These are phyloP conservation scores for Sardina pilchardus DNA, from an alignment of 2,113 vertebrate species.

Conservation along the genomic window DNA sequence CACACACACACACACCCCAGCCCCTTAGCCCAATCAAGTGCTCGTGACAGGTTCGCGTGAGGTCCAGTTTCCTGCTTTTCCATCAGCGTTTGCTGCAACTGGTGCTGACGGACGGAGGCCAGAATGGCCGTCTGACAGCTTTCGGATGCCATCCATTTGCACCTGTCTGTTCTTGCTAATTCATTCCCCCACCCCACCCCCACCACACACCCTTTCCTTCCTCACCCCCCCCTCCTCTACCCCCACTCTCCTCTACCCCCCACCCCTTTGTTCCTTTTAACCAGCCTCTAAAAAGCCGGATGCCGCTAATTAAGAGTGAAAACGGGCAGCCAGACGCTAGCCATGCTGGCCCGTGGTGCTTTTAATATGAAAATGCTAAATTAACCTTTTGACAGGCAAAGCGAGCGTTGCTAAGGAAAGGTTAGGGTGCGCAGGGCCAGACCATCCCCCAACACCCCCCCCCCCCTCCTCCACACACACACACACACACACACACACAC, in stretches of 20 bases:
- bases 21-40: background rate
- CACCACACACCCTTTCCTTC: background rate
- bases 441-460: background rate
- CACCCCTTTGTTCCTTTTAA: background rate
- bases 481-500: too few species aligned
- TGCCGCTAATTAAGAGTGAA: conserved; percentile 10
- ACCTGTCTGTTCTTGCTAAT: conserved; percentile 1
- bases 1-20: background rate
- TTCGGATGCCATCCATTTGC: conserved; percentile 10
- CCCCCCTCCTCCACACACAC: background rate
- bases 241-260: background rate
- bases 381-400: conserved; percentile 18
- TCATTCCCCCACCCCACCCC: background rate
- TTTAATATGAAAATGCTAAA: conserved; percentile 5
- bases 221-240: background rate
- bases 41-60: background rate
- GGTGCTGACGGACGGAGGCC: background rate
- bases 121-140: background rate
- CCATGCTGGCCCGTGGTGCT: background rate
- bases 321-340: background rate
- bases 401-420: background rate
- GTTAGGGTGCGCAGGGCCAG: background rate
- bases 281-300: background rate
- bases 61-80: background rate
- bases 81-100: background rate